Conservation (phyloP, 2,797 vertebrate genomes). For the Lutjanus campechanus region DNA sequence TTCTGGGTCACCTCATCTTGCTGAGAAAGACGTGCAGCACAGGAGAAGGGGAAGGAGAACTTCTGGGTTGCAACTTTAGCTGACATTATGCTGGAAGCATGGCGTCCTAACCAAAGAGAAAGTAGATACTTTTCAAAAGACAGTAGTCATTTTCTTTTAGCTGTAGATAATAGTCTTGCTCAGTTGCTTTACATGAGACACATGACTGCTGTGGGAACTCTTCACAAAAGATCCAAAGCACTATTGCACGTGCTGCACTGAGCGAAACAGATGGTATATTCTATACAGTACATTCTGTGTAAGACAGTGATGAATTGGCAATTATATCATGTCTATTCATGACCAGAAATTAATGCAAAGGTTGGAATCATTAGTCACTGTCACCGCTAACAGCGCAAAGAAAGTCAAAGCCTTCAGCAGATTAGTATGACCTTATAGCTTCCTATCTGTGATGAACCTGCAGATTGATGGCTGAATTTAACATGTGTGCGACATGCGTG, state of each 20-base stretch:
- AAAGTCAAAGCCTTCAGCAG: slow-evolving; percentile 33
- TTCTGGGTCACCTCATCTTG: slow-evolving; percentile 60
- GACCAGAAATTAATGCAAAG: slow-evolving; percentile 73
- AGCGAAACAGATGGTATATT: slow-evolving; percentile 25
- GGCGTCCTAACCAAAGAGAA: slow-evolving; percentile 60
- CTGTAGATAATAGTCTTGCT: slow-evolving; percentile 11
- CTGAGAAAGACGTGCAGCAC: slow-evolving; percentile 46
- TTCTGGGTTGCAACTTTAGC: slow-evolving; percentile 79
- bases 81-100: slow-evolving; percentile 78
- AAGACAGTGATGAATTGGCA: slow-evolving; percentile 79
- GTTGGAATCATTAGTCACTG: slow-evolving; percentile 75
- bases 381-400: slow-evolving; percentile 42
- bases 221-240: slow-evolving; percentile 5
- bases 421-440: slow-evolving; percentile 46
- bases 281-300: slow-evolving; percentile 35
- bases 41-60: slow-evolving; percentile 82
- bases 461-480: neutral
- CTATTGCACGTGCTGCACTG: neutral
- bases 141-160: slow-evolving; percentile 19
- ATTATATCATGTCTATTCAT: slow-evolving; percentile 77
- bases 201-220: slow-evolving; percentile 2
- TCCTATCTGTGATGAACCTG: slow-evolving; percentile 33
- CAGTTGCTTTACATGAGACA: slow-evolving; percentile 24
- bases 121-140: slow-evolving; percentile 26
- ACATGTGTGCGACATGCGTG: neutral